These are phyloP conservation scores for Bos javanicus DNA, from an alignment of 2,113 vertebrate genomes.

Conservation along the genomic window DNA sequence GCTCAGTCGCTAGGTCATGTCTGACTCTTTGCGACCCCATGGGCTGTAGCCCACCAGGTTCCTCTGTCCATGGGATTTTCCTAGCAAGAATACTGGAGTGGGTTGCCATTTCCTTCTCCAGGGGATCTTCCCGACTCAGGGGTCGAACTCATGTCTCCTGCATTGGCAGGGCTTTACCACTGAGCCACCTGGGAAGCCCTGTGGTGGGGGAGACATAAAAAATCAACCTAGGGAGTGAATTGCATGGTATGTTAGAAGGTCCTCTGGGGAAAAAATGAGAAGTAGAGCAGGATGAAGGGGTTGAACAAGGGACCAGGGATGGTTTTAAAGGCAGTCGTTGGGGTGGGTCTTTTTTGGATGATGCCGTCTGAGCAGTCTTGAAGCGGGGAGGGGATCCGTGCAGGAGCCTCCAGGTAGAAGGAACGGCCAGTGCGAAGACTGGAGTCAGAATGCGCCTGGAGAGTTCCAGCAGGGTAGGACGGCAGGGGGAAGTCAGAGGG, in stretches of 20 bases:
- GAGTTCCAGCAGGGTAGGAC: background rate
- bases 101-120: background rate
- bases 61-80: background rate
- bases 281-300: background rate
- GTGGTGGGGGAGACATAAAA: background rate
- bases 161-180: background rate
- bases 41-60: background rate
- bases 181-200: background rate
- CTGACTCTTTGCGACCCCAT: background rate
- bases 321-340: background rate
- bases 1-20: background rate
- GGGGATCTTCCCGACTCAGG: background rate
- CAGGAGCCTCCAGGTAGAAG: background rate
- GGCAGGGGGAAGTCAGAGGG: background rate
- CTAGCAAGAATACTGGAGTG: background rate
- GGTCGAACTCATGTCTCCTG: background rate
- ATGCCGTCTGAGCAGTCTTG: background rate
- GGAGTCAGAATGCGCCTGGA: no score
- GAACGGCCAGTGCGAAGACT: fast-evolving
- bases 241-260: background rate
- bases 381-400: background rate
- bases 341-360: background rate
- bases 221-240: background rate
- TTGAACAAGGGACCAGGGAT: background rate
- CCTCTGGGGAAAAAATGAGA: background rate